A percentile compares a stretch with the other conserved stretches of the same genome.
Evolutionary conservation across 2,113 vertebrate species (phyloP).

Genomic region (Amphiprion ocellaris): DNA sequence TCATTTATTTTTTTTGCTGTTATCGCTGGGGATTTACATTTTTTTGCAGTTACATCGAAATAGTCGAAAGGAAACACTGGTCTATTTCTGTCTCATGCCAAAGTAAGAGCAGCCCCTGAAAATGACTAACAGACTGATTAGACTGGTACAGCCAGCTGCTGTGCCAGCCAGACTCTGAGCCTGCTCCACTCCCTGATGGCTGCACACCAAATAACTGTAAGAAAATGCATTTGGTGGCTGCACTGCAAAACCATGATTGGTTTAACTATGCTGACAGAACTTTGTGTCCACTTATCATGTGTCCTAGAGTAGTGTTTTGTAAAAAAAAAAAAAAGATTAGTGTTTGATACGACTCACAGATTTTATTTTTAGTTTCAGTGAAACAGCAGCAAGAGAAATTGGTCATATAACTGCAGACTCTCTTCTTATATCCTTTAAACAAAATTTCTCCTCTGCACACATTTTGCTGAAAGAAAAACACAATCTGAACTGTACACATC

Average conservation of each 20-base stretch:
- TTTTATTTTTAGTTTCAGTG: not conserved
- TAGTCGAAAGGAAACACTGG: slow-evolving; percentile 52
- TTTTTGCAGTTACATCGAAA: slow-evolving; percentile 60
- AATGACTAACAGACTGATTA: slow-evolving; percentile 72
- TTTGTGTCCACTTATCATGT: not conserved
- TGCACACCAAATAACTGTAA: slow-evolving; percentile 39
- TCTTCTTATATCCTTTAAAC: not conserved
- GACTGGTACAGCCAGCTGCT: slow-evolving; percentile 41
- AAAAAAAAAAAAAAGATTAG: not conserved
- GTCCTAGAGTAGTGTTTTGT: not conserved
- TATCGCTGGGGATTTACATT: slow-evolving; percentile 52
- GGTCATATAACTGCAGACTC: not conserved
- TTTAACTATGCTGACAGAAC: not conserved
- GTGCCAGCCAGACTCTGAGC: slow-evolving; percentile 35
- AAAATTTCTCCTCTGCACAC: not conserved
- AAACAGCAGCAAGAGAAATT: not conserved
- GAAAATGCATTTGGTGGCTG: slow-evolving; percentile 23
- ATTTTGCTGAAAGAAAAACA: not conserved
- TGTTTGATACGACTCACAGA: not conserved
- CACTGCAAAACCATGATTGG: not conserved
- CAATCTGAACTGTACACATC: not conserved
- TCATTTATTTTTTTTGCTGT: slow-evolving; percentile 34
- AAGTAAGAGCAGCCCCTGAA: slow-evolving; percentile 64
- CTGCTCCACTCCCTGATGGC: slow-evolving; percentile 35
- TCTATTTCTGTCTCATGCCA: slow-evolving; percentile 66